A percentile compares a stretch with the other conserved stretches of the same genome.
phyloP scores from a whole-genome alignment of 2,113 vertebrate species.

The Benitochromis conjunctus region DNA sequence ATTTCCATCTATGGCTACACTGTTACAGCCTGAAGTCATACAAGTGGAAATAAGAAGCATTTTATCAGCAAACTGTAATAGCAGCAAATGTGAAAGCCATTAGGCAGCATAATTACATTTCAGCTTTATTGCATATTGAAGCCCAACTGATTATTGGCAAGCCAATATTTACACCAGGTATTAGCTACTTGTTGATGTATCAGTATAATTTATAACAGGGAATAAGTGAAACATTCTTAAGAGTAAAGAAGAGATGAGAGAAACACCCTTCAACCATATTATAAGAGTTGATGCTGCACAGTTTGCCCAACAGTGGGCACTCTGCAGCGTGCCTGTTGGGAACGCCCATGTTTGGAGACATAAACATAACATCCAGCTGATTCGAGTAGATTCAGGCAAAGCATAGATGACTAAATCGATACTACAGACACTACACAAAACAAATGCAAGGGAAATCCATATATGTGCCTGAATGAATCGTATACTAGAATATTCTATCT shows the following conservation, averaged over 20 bases:
- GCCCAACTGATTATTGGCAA: background rate
- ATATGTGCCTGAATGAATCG: background rate
- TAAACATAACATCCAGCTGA: background rate
- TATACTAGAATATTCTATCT: background rate
- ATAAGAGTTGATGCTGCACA: background rate
- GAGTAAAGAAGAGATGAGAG: background rate
- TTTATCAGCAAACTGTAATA: background rate
- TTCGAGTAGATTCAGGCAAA: background rate
- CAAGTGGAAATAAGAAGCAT: background rate
- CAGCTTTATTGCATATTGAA: background rate
- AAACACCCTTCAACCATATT: background rate
- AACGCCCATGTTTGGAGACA: background rate
- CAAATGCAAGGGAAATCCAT: background rate
- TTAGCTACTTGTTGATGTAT: background rate
- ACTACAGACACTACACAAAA: too few relatives aligned
- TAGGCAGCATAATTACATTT: background rate
- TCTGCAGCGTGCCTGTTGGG: background rate
- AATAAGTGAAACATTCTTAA: background rate
- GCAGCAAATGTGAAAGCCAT: background rate
- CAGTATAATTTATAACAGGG: background rate
- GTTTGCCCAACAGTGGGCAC: background rate
- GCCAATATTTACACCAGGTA: background rate
- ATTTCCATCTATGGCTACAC: background rate
- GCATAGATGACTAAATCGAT: too few relatives aligned
- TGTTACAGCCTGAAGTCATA: background rate